Conservation (phyloP, 35 echinoderm and acorn worm genomes). For the Chiridota heheva region DNA sequence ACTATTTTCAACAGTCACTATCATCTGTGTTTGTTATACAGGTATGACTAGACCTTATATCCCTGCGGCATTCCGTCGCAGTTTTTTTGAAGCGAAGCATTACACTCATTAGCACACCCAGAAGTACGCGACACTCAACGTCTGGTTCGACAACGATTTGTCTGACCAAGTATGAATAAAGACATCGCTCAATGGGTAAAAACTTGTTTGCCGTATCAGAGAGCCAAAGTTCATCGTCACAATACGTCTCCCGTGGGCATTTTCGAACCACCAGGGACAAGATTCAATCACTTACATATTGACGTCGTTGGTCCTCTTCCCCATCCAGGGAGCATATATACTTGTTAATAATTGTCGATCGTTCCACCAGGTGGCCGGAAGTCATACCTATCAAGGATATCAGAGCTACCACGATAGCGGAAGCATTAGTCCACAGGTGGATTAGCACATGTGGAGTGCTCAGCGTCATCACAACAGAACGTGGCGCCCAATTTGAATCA, state of each 20-base stretch:
- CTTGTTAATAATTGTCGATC: background rate
- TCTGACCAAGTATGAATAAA: too few species aligned
- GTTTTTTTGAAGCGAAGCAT: constrained; percentile 27
- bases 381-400: constrained; percentile 6
- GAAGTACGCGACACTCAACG: too few species aligned
- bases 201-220: too few species aligned
- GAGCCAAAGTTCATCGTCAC: too few species aligned
- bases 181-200: too few species aligned
- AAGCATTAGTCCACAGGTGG: constrained; percentile 17
- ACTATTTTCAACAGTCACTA: background rate
- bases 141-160: too few species aligned
- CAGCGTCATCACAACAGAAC: constrained; percentile 13
- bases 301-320: too few species aligned
- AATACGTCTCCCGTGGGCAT: too few species aligned
- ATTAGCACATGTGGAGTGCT: constrained; percentile 2
- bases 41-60: constrained; percentile 22
- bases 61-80: background rate
- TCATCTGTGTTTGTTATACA: constrained; percentile 27
- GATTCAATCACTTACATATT: too few species aligned
- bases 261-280: too few species aligned
- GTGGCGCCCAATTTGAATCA: constrained; percentile 34
- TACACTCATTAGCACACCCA: constrained; percentile 36
- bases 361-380: background rate
- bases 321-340: too few species aligned
- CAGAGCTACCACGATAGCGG: constrained; percentile 20